Evolutionary conservation across 1,140 invertebrate species (phyloP).

Genomic region (Heterodera carotae): DNA sequence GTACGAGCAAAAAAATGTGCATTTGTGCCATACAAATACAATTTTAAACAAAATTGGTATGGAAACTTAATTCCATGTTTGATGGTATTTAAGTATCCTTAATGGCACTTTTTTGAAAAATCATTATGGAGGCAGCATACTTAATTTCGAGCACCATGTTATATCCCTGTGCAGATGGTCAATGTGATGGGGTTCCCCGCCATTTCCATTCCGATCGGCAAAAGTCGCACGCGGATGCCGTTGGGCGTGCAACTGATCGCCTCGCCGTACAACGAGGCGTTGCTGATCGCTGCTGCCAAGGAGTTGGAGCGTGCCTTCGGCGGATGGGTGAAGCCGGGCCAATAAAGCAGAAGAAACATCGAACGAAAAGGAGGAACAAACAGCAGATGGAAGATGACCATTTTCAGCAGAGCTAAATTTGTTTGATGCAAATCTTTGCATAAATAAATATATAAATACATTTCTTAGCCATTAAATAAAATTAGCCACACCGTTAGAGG

Average conservation of each 20-base stretch:
- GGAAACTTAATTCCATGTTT: background rate
- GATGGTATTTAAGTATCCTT: background rate
- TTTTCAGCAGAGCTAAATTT: no score
- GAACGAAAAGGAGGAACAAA: background rate
- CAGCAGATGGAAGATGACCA: no score
- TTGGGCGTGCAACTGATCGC: constrained; percentile 78
- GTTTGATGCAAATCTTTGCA: no score
- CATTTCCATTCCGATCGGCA: constrained; percentile 73
- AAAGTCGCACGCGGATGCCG: constrained; percentile 73
- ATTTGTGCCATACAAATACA: background rate
- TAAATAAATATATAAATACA: no score
- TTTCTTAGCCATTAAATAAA: no score
- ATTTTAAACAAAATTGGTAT: background rate
- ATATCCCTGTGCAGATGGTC: constrained; percentile 10
- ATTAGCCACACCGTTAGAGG: no score
- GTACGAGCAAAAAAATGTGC: background rate
- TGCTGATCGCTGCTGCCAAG: constrained; percentile 57
- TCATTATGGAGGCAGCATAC: background rate
- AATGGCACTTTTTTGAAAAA: background rate
- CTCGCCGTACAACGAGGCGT: constrained; percentile 46
- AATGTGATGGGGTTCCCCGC: constrained; percentile 41
- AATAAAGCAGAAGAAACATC: background rate
- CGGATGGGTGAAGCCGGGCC: constrained; percentile 50
- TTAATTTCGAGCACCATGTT: background rate
- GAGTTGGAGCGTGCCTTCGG: constrained; percentile 61